Evolutionary conservation across 2,888 invertebrate species (phyloP).

Genomic region (Nymphalis urticae): DNA sequence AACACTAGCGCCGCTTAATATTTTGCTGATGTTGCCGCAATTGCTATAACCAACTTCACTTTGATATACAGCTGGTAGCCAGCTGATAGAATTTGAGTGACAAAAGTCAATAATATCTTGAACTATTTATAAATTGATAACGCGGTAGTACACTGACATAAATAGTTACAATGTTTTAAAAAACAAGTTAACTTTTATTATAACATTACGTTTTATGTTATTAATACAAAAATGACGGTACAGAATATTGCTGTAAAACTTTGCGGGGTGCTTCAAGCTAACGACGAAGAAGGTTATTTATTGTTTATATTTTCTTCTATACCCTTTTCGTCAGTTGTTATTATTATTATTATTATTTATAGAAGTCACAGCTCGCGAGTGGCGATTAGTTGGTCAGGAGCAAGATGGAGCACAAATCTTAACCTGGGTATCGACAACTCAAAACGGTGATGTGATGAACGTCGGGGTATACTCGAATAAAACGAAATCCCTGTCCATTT

Average conservation of each 20-base stretch:
- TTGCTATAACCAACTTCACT: conserved; percentile 58
- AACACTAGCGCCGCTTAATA: conserved; percentile 44
- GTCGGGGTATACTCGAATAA: conserved; percentile 84
- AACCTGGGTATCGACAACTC: conserved; percentile 82
- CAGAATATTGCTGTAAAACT: conserved; percentile 83
- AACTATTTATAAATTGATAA: conserved; percentile 52
- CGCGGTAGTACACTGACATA: conserved; percentile 48
- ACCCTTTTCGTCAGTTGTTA: neutral
- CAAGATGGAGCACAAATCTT: conserved; percentile 87
- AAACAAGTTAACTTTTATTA: no score
- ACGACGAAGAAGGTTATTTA: conserved; percentile 71
- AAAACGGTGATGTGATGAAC: conserved; percentile 58
- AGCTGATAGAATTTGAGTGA: conserved; percentile 76
- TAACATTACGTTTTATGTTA: conserved; percentile 5
- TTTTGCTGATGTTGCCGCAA: conserved; percentile 52
- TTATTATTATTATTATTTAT: conserved; percentile 42
- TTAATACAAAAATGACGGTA: conserved; percentile 56
- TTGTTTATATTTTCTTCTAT: neutral
- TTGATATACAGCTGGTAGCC: conserved; percentile 73
- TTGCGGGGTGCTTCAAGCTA: conserved; percentile 77
- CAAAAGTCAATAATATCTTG: conserved; percentile 64
- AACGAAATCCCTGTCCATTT: conserved; percentile 80
- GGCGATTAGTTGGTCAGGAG: conserved; percentile 91
- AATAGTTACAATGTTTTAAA: conserved; percentile 14
- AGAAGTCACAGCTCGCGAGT: conserved; percentile 86